A percentile compares a stretch with the other conserved stretches of the same genome.
These are phyloP conservation scores for Papilio elwesi DNA, from an alignment of 2,888 invertebrate genomes.

Conservation along the genomic window DNA sequence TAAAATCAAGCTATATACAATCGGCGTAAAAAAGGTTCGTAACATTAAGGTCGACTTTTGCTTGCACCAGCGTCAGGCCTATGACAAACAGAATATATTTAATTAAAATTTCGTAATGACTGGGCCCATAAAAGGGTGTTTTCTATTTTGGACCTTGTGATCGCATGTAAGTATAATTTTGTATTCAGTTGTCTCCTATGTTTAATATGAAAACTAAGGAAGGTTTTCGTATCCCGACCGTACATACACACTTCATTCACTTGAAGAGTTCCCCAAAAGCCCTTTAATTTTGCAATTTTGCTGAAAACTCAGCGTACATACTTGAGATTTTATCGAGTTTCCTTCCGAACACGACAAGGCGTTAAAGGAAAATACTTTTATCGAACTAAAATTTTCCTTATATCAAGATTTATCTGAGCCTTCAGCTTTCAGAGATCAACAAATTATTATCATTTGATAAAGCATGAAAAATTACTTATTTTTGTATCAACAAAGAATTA, in stretches of 20 bases:
- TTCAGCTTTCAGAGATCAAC: background rate
- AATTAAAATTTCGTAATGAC: no score
- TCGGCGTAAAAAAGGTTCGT: no score
- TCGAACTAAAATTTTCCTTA: background rate
- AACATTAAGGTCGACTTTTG: no score
- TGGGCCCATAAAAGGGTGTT: no score
- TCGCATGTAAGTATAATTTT: no score
- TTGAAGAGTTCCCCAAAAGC: constrained; percentile 16
- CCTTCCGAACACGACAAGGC: background rate
- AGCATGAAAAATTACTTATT: background rate
- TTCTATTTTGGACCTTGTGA: no score
- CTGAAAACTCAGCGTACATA: background rate
- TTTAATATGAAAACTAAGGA: no score
- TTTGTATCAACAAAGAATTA: background rate
- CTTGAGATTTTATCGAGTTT: constrained; percentile 13
- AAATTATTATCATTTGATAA: background rate
- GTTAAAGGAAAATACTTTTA: background rate
- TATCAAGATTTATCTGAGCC: background rate
- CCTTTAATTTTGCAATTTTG: constrained; percentile 20
- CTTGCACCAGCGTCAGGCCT: no score
- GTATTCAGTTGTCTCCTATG: no score
- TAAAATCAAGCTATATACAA: no score
- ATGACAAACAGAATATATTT: no score
- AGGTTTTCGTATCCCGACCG: background rate
- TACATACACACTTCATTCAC: background rate